Evolutionary conservation across 2,888 invertebrate genomes (phyloP).

Genomic region (Tribolium freemani): DNA sequence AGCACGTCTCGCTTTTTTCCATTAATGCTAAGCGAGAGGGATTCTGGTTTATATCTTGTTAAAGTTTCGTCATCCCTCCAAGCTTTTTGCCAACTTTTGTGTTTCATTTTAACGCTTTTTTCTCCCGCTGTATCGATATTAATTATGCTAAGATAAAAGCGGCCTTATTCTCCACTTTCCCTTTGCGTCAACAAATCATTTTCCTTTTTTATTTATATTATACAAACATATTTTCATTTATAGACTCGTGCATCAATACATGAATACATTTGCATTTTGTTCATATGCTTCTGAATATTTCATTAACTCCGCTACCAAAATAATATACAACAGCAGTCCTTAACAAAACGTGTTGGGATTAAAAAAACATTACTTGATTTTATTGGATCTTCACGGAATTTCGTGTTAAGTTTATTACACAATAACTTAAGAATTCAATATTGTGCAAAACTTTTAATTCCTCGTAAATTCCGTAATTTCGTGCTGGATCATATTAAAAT

Average conservation of each 20-base stretch:
- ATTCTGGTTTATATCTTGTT: constrained; percentile 38
- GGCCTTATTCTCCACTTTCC: constrained; percentile 3
- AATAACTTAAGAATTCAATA: constrained; percentile 41
- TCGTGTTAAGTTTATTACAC: constrained; percentile 30
- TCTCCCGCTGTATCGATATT: constrained; percentile 40
- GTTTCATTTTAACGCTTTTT: constrained; percentile 37
- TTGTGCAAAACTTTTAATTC: constrained; percentile 31
- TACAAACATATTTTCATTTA: constrained; percentile 11
- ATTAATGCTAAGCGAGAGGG: constrained; percentile 26
- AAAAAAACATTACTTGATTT: constrained; percentile 20
- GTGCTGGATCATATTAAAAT: constrained; percentile 31
- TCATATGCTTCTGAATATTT: constrained; percentile 40
- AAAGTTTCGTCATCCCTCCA: constrained; percentile 28
- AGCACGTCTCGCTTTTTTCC: constrained; percentile 39
- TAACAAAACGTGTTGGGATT: background rate
- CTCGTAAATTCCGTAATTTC: constrained; percentile 34
- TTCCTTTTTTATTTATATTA: background rate
- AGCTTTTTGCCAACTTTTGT: constrained; percentile 40
- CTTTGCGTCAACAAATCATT: background rate
- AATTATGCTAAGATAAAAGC: constrained; percentile 34
- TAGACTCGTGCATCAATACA: constrained; percentile 33
- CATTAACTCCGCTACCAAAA: constrained; percentile 24
- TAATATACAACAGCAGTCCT: background rate
- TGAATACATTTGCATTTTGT: constrained; percentile 44
- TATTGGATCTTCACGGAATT: constrained; percentile 24